Evolutionary conservation across 2,113 vertebrate species (phyloP).

Genomic region (Prietella phreatophila): DNA sequence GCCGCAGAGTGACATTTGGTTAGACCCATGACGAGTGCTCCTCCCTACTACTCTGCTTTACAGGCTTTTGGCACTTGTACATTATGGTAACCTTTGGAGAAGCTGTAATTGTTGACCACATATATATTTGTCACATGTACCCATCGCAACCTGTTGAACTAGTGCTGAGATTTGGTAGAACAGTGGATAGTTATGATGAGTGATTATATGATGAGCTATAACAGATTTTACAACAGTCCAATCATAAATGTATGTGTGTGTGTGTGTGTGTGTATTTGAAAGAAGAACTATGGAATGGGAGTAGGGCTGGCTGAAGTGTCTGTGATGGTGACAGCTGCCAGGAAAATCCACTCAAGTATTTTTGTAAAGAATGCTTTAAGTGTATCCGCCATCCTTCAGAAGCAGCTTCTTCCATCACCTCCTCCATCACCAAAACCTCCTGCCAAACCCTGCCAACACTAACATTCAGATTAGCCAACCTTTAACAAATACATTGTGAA

Average conservation of each 20-base stretch:
- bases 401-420: conserved; percentile 18
- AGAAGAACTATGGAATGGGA: conserved; percentile 24
- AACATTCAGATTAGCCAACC: conserved; percentile 6
- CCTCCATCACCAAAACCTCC: conserved; percentile 19
- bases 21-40: background rate
- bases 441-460: conserved; percentile 14
- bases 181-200: background rate
- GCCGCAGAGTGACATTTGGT: conserved; percentile 26
- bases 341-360: conserved; percentile 52
- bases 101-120: conserved; percentile 19
- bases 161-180: conserved; percentile 1
- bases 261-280: conserved; percentile 24
- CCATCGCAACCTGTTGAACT: conserved; percentile 32
- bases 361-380: conserved; percentile 40
- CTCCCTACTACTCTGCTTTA: conserved; percentile 12
- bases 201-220: conserved; percentile 15
- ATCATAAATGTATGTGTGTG: conserved; percentile 28
- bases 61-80: conserved; percentile 7
- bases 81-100: background rate
- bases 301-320: conserved; percentile 10
- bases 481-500: background rate
- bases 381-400: conserved; percentile 13
- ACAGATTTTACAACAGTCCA: conserved; percentile 30
- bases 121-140: conserved; percentile 25
- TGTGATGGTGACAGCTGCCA: conserved; percentile 52